Evolutionary conservation across 2,888 invertebrate genomes (phyloP).

Genomic region (Limnephilus rhombicus): DNA sequence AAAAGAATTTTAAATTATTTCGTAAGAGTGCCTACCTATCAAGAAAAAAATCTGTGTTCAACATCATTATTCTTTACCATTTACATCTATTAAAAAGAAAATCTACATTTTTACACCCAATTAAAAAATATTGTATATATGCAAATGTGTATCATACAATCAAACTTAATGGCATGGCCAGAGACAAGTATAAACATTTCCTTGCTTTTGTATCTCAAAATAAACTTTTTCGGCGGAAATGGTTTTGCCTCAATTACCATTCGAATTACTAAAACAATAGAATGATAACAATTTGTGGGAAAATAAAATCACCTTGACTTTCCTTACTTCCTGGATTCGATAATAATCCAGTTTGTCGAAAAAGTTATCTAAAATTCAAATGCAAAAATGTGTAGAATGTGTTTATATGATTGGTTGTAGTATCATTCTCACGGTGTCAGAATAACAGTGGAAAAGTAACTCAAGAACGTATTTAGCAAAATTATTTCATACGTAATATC

Average conservation of each 20-base stretch:
- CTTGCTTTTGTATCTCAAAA: conserved; percentile 5
- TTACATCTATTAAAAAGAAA: background rate
- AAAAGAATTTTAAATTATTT: too few species aligned
- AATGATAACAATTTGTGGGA: conserved; percentile 38
- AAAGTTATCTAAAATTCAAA: background rate
- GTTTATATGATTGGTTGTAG: background rate
- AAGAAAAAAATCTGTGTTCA: too few species aligned
- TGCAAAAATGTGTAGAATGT: background rate
- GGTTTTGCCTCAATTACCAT: conserved; percentile 26
- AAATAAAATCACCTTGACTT: conserved; percentile 22
- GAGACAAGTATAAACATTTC: background rate
- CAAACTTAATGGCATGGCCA: background rate
- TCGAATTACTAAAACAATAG: conserved; percentile 19
- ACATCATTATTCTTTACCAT: too few species aligned
- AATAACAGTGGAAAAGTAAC: background rate
- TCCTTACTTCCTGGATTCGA: conserved; percentile 14
- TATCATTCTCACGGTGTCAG: background rate
- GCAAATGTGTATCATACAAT: background rate
- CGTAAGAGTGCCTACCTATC: too few species aligned
- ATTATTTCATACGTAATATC: background rate
- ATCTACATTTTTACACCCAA: background rate
- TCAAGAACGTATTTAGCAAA: background rate
- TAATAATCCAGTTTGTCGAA: conserved; percentile 13
- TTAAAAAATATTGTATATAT: background rate
- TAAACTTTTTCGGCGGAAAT: background rate